Base-by-base conservation (phyloP, 2,113 vertebrate species). In the Platysternon megacephalum region DNA sequence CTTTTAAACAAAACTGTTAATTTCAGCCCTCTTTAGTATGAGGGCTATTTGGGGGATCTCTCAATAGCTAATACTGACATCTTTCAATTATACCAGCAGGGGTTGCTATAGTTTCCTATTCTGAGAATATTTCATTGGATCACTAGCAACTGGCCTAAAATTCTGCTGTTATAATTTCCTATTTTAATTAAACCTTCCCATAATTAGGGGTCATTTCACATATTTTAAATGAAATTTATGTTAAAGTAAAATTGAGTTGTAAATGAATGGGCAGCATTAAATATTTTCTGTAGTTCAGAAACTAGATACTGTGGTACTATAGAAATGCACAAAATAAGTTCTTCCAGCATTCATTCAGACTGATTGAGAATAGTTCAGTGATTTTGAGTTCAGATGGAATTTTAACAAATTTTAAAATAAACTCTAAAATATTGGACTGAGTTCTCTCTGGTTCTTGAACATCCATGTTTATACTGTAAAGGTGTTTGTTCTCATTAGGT, bases 401-500 rank as follows among this genome's bases (percentile, higher is more conserved):
- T 95, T 93, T 83, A 86, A 13, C 93, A 91, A 89, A 56, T 79
- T 95, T 90, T 91, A 13, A 91, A 65, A 32, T 53, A 65, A 90
- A 52, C 78, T 84, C 11, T 96, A 78, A 91, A 94, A 81, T 56
- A 48, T 1, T 26, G 80, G 81, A 74, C 79, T 86, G 72, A 90
- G 87, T 44, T 76, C 92, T 91, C 80, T 86, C 91, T 97, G 88
- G n/a, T 96, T 98, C 74, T 96, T 96, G 96, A 97, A 88, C 93
- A 95, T 84, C 91, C 78, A 2, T 98, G 97, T 98, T 98, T 97
- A 90, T 98, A 97, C 80, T 96, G 53, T 95, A 95, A 97, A 98
- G 96, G 97, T 98, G 95, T 98, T 97, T 98, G 96, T 98, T 97
- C 97, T 98, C 90, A 97, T 98, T 98, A 98, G 97, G 80, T 95